Conservation (phyloP, 2,113 vertebrate genomes). For the Pseudois nayaur region DNA sequence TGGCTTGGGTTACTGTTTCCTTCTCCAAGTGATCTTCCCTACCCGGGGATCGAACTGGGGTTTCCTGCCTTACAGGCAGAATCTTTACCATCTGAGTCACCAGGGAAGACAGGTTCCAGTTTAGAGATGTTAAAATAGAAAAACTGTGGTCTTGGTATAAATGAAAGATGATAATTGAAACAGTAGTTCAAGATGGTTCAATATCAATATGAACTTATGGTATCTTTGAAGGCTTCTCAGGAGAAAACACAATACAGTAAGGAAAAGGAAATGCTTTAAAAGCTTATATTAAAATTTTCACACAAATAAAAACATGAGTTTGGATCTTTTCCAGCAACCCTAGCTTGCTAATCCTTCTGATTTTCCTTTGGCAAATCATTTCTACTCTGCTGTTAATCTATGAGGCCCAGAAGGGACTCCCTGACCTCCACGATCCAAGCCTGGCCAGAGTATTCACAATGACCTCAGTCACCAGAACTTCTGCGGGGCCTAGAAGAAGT, state of each 20-base stretch:
- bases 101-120: not conserved
- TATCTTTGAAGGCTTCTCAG: not conserved
- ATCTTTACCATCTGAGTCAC: not conserved
- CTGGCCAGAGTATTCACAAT: not conserved
- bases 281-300: not conserved
- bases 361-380: not conserved
- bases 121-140: not conserved
- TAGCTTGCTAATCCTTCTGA: not conserved
- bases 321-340: not conserved
- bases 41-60: not conserved
- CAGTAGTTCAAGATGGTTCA: not conserved
- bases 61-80: not conserved
- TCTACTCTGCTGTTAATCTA: not conserved
- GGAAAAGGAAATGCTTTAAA: not conserved
- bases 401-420: not conserved
- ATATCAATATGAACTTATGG: not conserved
- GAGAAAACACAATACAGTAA: not conserved
- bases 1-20: not conserved
- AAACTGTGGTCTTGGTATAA: not conserved
- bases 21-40: not conserved
- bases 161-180: not conserved
- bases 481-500: not conserved
- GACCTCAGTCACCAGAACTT: not conserved
- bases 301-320: not conserved
- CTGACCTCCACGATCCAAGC: accelerated